Evolutionary conservation across 1,140 invertebrate genomes (phyloP).

Genomic region (Lanistes nyassanus): DNA sequence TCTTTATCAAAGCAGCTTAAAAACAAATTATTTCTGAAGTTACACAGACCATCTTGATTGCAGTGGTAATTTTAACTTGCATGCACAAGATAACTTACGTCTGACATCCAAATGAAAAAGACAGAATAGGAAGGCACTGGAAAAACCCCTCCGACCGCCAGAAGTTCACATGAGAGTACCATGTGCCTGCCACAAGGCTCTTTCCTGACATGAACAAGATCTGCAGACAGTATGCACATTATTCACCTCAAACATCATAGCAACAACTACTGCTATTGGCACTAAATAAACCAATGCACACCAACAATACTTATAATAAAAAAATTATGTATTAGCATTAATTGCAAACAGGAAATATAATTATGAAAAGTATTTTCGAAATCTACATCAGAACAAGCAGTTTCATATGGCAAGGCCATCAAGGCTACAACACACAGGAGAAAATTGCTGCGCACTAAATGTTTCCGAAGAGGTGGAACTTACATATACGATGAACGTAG

Average conservation of each 20-base stretch:
- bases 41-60: too few species aligned
- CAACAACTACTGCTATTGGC: background rate
- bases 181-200: slow-evolving; percentile 79
- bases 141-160: slow-evolving; percentile 87
- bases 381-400: too few species aligned
- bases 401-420: too few species aligned
- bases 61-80: background rate
- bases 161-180: slow-evolving; percentile 80
- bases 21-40: too few species aligned
- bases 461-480: slow-evolving; percentile 36
- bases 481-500: slow-evolving; percentile 88
- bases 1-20: too few species aligned
- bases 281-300: background rate
- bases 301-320: background rate
- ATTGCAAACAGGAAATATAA: too few species aligned
- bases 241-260: background rate
- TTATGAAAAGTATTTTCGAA: background rate
- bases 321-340: background rate
- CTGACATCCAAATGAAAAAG: slow-evolving; percentile 95
- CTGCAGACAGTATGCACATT: slow-evolving; percentile 63
- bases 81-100: slow-evolving; percentile 74
- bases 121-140: slow-evolving; percentile 93
- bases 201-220: slow-evolving; percentile 80
- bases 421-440: too few species aligned
- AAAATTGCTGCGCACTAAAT: too few species aligned